Evolutionary conservation across 1,140 invertebrate genomes (phyloP).

Genomic region (Megalonaias nervosa): DNA sequence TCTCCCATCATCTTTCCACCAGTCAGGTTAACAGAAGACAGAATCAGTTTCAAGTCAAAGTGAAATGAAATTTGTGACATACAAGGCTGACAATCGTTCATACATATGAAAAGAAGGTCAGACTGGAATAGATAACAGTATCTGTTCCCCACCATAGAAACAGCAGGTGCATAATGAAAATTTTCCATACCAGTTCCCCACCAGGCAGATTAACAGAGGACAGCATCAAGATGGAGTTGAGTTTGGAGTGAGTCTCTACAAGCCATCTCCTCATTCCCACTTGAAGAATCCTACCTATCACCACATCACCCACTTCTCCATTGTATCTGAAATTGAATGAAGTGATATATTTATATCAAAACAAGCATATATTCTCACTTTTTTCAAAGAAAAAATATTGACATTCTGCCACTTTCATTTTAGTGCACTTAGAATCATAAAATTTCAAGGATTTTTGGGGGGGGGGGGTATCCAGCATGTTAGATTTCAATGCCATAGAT

Average conservation of each 20-base stretch:
- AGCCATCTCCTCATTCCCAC: constrained; percentile 91
- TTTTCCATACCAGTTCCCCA: constrained; percentile 85
- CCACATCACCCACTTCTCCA: constrained; percentile 96
- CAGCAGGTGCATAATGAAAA: no score
- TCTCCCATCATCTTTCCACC: constrained; percentile 77
- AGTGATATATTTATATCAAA: background rate
- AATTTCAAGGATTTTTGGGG: no score
- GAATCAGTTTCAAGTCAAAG: constrained; percentile 87
- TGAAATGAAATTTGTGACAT: constrained; percentile 90
- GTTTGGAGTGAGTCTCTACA: constrained; percentile 87
- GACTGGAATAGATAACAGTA: no score
- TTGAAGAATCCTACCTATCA: constrained; percentile 94
- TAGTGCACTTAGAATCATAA: no score
- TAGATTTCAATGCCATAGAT: no score
- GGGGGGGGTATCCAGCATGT: no score
- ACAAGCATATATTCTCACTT: background rate
- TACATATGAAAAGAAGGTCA: no score
- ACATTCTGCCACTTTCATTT: background rate
- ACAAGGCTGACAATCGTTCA: constrained; percentile 75
- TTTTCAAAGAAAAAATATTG: background rate
- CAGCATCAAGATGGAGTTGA: constrained; percentile 90
- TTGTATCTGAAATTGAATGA: constrained; percentile 68
- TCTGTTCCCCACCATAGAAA: no score
- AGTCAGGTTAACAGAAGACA: constrained; percentile 97
- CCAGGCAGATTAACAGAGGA: constrained; percentile 98